Evolutionary conservation across 2,797 vertebrate species (phyloP).

Genomic region (Petrocephalus sullivani): DNA sequence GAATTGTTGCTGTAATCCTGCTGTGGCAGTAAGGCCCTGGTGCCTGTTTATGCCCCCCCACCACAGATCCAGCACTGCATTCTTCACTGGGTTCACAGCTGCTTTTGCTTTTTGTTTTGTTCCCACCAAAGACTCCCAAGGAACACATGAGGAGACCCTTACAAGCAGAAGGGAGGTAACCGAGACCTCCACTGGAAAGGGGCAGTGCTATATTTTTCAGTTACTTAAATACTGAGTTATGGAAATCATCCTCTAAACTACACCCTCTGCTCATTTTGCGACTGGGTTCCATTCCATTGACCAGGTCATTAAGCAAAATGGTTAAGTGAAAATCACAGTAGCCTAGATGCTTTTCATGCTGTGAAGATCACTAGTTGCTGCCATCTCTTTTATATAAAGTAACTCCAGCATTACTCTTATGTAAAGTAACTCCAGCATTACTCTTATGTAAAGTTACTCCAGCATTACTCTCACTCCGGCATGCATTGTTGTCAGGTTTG

Average conservation of each 20-base stretch:
- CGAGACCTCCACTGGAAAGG: not conserved
- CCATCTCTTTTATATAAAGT: not conserved
- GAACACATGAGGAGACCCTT: not conserved
- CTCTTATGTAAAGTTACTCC: not conserved
- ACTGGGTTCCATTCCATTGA: not conserved
- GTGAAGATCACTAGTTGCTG: not conserved
- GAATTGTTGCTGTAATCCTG: conserved; percentile 6
- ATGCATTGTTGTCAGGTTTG: not conserved
- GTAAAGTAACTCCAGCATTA: not conserved
- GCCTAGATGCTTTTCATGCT: not conserved
- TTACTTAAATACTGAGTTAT: not conserved
- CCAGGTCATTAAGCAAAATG: not conserved
- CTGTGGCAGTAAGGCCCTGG: not conserved
- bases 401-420: not conserved
- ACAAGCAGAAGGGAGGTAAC: not conserved
- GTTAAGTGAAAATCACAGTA: not conserved
- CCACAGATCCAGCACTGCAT: not conserved
- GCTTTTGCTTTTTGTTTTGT: not conserved
- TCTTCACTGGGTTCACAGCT: not conserved
- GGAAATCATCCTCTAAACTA: not conserved
- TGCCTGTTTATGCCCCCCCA: not conserved
- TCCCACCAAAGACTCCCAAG: not conserved
- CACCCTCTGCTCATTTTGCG: not conserved
- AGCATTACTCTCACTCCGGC: not conserved
- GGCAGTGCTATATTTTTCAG: not conserved